These are phyloP conservation scores for Scaptomyza reducta DNA, from an alignment of 2,888 invertebrate genomes.

Conservation along the genomic window DNA sequence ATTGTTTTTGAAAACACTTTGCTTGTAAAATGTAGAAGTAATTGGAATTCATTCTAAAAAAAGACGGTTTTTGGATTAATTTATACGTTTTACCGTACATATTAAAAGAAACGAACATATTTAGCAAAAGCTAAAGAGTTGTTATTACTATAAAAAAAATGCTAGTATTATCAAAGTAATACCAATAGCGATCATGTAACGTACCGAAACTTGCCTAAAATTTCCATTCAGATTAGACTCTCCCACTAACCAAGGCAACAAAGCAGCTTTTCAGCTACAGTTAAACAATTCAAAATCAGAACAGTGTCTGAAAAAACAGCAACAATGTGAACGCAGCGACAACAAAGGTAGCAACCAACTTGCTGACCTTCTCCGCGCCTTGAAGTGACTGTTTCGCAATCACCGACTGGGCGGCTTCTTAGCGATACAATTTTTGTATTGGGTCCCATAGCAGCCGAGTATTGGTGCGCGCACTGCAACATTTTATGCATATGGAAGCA, in stretches of 20 bases:
- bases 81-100: no score
- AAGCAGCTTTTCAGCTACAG: conserved; percentile 22
- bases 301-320: conserved; percentile 46
- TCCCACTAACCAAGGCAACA: conserved; percentile 44
- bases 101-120: no score
- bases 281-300: conserved; percentile 55
- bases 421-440: conserved; percentile 47
- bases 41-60: no score
- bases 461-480: conserved; percentile 24
- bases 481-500: conserved; percentile 45
- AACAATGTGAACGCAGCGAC: conserved; percentile 56
- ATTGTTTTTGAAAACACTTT: no score
- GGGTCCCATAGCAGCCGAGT: conserved; percentile 21
- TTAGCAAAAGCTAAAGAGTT: no score
- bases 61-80: no score
- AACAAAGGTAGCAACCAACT: conserved; percentile 62
- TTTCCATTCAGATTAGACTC: conserved; percentile 35
- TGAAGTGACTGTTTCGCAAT: conserved; percentile 70
- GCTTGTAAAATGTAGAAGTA: no score
- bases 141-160: background rate
- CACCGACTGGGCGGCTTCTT: conserved; percentile 56
- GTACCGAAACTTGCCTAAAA: conserved; percentile 7
- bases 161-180: background rate
- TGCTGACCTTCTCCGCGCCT: conserved; percentile 70
- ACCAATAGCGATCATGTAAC: conserved; percentile 1